A percentile compares a stretch with the other conserved stretches of the same genome.
Conservation (phyloP, 2,797 vertebrate genomes). For the Hyperoplus lanceolatus region DNA sequence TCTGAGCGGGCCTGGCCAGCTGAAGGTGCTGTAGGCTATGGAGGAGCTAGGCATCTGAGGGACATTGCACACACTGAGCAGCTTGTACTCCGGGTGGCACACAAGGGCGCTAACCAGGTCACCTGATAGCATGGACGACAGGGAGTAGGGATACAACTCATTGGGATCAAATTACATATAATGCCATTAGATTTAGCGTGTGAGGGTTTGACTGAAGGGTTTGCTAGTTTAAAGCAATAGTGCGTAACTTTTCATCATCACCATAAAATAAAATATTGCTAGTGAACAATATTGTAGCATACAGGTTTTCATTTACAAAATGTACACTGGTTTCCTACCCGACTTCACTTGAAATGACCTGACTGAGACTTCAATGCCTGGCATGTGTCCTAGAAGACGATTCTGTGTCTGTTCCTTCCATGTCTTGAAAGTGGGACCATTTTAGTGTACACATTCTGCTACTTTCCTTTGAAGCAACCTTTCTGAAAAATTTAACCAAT, state of each 20-base stretch:
- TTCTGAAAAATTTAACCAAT: no score
- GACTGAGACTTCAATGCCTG: no score
- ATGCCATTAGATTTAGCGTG: no score
- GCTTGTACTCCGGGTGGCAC: conserved; percentile 95
- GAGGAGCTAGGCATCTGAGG: conserved; percentile 93
- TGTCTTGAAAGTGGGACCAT: background rate
- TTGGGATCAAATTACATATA: no score
- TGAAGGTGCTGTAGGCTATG: conserved; percentile 91
- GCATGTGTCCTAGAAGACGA: background rate
- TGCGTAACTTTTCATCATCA: background rate
- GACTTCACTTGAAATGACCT: no score
- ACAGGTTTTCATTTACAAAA: background rate
- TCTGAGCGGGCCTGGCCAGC: conserved; percentile 93
- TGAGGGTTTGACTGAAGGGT: no score
- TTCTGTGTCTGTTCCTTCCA: background rate
- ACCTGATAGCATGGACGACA: conserved; percentile 78
- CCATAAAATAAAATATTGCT: background rate
- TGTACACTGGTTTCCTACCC: background rate
- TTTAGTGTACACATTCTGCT: background rate
- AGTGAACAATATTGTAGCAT: background rate
- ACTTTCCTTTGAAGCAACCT: no score
- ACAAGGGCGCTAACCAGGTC: conserved; percentile 90
- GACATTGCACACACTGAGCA: conserved; percentile 91
- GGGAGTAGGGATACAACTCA: no score
- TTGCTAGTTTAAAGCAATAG: no score